Percentiles rank a stretch among this genome's conserved stretches.
Evolutionary conservation across 92 coral and sea anemone genomes (phyloP).

Genomic region (Ricordea florida): DNA sequence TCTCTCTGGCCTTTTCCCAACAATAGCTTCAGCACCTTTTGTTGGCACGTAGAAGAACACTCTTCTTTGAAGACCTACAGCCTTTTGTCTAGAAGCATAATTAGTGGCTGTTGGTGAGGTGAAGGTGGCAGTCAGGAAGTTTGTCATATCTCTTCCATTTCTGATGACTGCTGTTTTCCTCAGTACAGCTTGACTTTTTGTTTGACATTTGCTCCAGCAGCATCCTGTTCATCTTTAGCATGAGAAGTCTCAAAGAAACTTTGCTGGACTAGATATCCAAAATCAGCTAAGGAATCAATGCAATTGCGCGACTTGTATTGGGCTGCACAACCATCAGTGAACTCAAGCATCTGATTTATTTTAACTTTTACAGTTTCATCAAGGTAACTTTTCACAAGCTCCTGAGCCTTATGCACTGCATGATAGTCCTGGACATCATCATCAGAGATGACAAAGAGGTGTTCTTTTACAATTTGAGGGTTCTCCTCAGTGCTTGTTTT

Average conservation of each 20-base stretch:
- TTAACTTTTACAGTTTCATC: neutral
- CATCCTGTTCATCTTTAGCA: slow-evolving; percentile 55
- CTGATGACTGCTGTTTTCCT: neutral
- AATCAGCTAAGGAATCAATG: slow-evolving; percentile 31
- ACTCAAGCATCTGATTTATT: slow-evolving; percentile 41
- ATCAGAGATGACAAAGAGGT: slow-evolving; percentile 31
- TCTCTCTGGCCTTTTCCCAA: slow-evolving; percentile 15
- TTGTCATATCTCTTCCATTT: slow-evolving; percentile 1
- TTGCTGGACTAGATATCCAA: slow-evolving; percentile 31
- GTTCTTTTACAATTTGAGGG: neutral
- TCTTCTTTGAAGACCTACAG: slow-evolving; percentile 26
- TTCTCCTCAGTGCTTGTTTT: neutral
- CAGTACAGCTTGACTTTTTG: slow-evolving; percentile 8
- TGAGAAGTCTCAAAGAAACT: slow-evolving; percentile 52
- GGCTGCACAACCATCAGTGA: slow-evolving; percentile 63
- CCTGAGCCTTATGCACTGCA: neutral
- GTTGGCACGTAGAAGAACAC: slow-evolving; percentile 25
- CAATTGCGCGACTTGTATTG: slow-evolving; percentile 50
- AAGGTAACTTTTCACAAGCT: neutral
- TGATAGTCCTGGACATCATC: slow-evolving; percentile 22
- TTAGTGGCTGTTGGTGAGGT: neutral
- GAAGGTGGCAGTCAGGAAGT: neutral
- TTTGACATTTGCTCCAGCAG: slow-evolving; percentile 33
- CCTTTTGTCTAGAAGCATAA: neutral
- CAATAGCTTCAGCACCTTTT: slow-evolving; percentile 31